Base-by-base conservation (phyloP, 2,888 invertebrate species). In the Archaeoteleia sp. region DNA sequence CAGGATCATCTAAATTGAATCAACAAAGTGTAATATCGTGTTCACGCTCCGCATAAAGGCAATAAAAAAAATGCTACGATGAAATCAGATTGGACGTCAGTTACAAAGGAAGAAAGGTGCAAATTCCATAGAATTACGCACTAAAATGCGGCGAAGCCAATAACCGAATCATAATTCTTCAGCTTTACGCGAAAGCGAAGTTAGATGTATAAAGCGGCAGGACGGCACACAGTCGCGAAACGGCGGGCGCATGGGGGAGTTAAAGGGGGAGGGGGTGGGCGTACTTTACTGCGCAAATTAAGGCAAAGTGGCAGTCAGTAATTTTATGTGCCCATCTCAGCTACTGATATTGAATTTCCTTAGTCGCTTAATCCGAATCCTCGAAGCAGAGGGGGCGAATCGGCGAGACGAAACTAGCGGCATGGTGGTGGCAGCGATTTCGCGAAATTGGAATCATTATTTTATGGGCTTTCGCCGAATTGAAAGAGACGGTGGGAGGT, bases 291-390 rank as follows among this genome's bases (percentile, higher is more conserved):
- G 80, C 81, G 81, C 81, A 82, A 84, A 84, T 84, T 83, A 84
- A 84, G 82, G 79, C 79, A 80, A 83, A 84, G 83, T 83, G 82
- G 82, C 81, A 83, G 83, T 83, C 83, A 77, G 83, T 84, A 83
- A 84, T 84, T 84, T 84, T 84, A 84, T 81, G 82, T 81, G 81
- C 81, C 81, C 81, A 83, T 84, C 83, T 82, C 81, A 82, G 82
- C 83, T 80, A 82, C 84, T 82, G 84, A 84, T 84, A 84, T 84
- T 84, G 83, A 84, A 84, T 84, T 84, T 83, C 82, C 80, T 81
- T 80, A 81, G 82, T 82, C 81, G 81, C 82, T 82, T 82, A 82
- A 83, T 84, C 82, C 80, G 69, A 82, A 82, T 82, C 78, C 76
- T 77, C 72, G 76, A 76, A 30, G 62, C 45, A 60, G 51, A 42